Evolutionary conservation across 2,888 invertebrate species (phyloP).

Genomic region (Orthosia gracilis): DNA sequence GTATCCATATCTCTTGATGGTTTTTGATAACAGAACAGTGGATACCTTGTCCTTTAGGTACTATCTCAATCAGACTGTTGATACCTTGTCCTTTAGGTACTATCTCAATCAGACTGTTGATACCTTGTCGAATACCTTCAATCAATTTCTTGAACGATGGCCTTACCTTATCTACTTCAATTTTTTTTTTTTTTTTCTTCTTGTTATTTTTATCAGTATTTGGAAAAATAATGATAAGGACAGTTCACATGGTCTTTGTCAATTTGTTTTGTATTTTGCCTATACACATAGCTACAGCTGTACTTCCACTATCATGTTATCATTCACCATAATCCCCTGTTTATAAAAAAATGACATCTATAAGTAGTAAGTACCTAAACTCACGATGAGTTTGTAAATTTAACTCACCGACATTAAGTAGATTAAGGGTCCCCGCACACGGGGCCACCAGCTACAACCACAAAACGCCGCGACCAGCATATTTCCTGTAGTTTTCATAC

Average conservation of each 20-base stretch:
- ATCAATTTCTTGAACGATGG: conserved; percentile 20
- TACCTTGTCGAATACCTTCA: conserved; percentile 35
- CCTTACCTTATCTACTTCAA: not conserved
- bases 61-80: conserved; percentile 18
- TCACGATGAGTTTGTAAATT: conserved; percentile 4
- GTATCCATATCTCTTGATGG: conserved; percentile 15
- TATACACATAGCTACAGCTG: not conserved
- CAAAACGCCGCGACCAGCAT: too few species aligned
- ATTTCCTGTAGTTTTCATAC: too few species aligned
- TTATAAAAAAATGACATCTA: not conserved
- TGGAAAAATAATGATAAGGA: not conserved
- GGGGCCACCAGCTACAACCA: too few species aligned
- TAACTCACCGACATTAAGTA: not conserved
- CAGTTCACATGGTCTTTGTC: not conserved
- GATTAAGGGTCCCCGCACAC: too few species aligned
- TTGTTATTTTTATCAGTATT: conserved; percentile 2
- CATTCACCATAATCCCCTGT: not conserved
- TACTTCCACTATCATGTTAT: conserved; percentile 2
- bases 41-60: conserved; percentile 9
- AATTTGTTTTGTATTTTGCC: not conserved
- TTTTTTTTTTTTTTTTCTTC: not conserved
- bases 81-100: conserved; percentile 25
- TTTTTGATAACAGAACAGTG: conserved; percentile 33
- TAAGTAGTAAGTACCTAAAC: not conserved
- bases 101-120: conserved; percentile 22